phyloP scores from a whole-genome alignment of 2,888 invertebrate species.

The Saturnia japonica region DNA sequence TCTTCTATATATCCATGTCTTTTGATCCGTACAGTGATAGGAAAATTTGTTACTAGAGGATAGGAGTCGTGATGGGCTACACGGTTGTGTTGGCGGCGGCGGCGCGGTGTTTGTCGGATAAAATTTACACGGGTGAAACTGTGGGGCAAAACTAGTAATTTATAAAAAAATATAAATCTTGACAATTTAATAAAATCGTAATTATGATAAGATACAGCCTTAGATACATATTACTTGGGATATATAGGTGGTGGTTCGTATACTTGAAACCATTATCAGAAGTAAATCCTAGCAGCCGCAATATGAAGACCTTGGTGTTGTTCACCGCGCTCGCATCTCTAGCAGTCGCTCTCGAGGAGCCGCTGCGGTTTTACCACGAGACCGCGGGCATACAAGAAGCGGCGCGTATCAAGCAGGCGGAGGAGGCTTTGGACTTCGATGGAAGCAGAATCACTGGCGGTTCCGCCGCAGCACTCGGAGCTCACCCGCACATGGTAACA shows the following conservation, averaged over 20 bases:
- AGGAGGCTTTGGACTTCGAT: too few relatives aligned
- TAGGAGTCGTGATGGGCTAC: too few relatives aligned
- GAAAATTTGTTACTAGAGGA: too few relatives aligned
- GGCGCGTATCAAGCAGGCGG: too few relatives aligned
- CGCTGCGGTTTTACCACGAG: slow-evolving; percentile 33
- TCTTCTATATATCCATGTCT: too few relatives aligned
- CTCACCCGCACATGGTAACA: slow-evolving; percentile 32
- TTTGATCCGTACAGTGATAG: too few relatives aligned
- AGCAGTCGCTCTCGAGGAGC: slow-evolving; percentile 1
- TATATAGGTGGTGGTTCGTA: neutral
- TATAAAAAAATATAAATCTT: too few relatives aligned
- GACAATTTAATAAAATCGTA: neutral
- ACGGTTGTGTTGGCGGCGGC: too few relatives aligned
- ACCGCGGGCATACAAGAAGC: slow-evolving; percentile 36
- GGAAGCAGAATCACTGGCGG: slow-evolving; percentile 40
- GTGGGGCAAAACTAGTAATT: too few relatives aligned
- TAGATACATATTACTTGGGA: neutral
- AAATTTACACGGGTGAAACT: too few relatives aligned
- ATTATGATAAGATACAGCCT: neutral
- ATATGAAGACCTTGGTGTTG: neutral
- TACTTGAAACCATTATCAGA: neutral
- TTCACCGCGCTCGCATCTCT: neutral
- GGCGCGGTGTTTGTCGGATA: too few relatives aligned
- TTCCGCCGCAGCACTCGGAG: slow-evolving; percentile 28
- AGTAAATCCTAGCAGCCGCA: neutral